Conservation (phyloP, 23 tunicate species). For the Ciona savignyi region DNA sequence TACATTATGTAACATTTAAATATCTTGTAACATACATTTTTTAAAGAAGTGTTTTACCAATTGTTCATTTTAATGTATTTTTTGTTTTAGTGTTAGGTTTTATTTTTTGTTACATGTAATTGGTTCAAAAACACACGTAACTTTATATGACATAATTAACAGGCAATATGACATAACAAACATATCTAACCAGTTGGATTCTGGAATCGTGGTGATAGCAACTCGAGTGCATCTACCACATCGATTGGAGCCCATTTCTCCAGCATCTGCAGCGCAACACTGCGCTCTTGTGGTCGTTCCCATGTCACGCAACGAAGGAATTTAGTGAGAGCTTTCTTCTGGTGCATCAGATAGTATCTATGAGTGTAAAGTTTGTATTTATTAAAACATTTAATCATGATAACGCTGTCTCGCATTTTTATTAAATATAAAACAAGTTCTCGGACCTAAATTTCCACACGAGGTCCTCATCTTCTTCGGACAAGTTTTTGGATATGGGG, state of each 20-base stretch:
- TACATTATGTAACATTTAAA: too few relatives aligned
- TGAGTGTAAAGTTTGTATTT: too few relatives aligned
- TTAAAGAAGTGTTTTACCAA: too few relatives aligned
- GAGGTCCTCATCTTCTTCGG: constrained; percentile 86
- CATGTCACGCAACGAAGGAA: constrained; percentile 89
- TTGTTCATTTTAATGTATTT: too few relatives aligned
- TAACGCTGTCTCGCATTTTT: not conserved
- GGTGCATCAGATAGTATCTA: constrained; percentile 65
- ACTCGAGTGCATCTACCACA: constrained; percentile 78
- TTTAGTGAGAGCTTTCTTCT: constrained; percentile 85
- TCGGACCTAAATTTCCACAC: constrained; percentile 84
- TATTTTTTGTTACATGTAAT: too few relatives aligned
- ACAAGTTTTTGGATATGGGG: constrained; percentile 66
- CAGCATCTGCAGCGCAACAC: constrained; percentile 63
- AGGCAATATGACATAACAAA: too few relatives aligned
- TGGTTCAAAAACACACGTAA: too few relatives aligned
- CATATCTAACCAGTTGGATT: constrained; percentile 57
- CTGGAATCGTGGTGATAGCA: constrained; percentile 57
- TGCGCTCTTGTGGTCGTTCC: constrained; percentile 73
- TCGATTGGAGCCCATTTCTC: constrained; percentile 92
- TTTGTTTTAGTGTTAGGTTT: too few relatives aligned
- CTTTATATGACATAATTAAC: too few relatives aligned
- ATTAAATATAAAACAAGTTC: not conserved
- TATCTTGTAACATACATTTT: too few relatives aligned
- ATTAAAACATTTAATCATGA: too few relatives aligned